Evolutionary conservation across 2,797 vertebrate genomes (phyloP).

Genomic region (Rhincodon typus): DNA sequence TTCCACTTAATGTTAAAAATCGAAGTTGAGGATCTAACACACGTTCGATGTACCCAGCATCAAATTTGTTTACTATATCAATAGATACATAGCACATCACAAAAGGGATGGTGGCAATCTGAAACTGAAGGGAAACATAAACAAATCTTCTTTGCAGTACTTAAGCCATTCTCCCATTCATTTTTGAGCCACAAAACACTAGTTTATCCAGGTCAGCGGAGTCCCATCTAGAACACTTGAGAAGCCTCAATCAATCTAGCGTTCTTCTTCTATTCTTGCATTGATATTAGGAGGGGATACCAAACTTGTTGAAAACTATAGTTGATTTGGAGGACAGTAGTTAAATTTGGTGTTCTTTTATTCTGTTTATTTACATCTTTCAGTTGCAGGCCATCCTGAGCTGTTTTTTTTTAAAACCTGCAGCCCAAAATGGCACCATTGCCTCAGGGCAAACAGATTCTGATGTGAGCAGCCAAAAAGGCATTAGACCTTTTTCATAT

Average conservation of each 20-base stretch:
- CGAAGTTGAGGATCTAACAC: neutral
- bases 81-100: no score
- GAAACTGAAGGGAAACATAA: neutral
- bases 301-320: neutral
- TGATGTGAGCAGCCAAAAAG: neutral
- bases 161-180: neutral
- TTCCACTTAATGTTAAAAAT: neutral
- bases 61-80: neutral
- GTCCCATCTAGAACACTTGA: neutral
- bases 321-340: neutral
- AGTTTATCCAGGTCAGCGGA: neutral
- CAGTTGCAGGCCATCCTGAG: neutral
- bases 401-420: neutral
- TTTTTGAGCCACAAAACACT: neutral
- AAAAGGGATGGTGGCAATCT: neutral
- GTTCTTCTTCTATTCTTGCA: neutral
- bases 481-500: neutral
- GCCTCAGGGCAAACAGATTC: neutral
- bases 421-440: neutral
- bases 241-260: neutral
- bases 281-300: neutral
- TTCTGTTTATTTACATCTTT: neutral
- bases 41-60: neutral
- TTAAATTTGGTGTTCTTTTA: neutral
- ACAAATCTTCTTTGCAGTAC: neutral